phyloP scores from a whole-genome alignment of 2,113 vertebrate species.

The Pimephales promelas region DNA sequence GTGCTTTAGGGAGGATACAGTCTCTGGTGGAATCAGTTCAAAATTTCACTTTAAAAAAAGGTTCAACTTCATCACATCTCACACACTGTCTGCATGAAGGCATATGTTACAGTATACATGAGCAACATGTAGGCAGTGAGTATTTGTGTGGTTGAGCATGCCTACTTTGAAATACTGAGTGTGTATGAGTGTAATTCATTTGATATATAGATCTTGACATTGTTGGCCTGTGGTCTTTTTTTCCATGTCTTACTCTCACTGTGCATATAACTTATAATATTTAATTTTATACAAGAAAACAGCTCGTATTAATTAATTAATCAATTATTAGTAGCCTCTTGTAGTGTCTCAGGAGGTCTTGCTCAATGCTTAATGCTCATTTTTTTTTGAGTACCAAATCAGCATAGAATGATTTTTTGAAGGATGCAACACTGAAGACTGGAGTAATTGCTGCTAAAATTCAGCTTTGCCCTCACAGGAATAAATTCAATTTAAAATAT shows the following conservation, averaged over 20 bases:
- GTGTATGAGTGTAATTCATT: background rate
- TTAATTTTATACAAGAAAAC: too few relatives aligned
- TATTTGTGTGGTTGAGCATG: background rate
- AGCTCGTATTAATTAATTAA: too few relatives aligned
- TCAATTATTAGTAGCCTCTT: too few relatives aligned
- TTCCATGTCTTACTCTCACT: too few relatives aligned
- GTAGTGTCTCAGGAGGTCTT: too few relatives aligned
- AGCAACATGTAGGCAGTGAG: background rate
- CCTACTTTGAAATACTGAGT: background rate
- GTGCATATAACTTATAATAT: too few relatives aligned
- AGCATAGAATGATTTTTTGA: background rate
- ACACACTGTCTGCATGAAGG: background rate
- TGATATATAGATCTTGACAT: too few relatives aligned
- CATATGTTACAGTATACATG: background rate
- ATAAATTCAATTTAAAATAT: background rate
- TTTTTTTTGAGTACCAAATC: background rate
- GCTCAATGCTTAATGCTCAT: too few relatives aligned
- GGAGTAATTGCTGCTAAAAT: background rate
- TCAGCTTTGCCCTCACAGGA: background rate
- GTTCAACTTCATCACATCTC: conserved; percentile 33
- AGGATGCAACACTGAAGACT: background rate
- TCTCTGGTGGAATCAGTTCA: conserved; percentile 65
- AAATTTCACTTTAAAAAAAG: conserved; percentile 59
- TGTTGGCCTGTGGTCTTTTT: too few relatives aligned
- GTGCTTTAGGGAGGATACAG: conserved; percentile 67